These are phyloP conservation scores for Maccullochella peelii DNA, from an alignment of 2,113 vertebrate species.

Conservation along the genomic window DNA sequence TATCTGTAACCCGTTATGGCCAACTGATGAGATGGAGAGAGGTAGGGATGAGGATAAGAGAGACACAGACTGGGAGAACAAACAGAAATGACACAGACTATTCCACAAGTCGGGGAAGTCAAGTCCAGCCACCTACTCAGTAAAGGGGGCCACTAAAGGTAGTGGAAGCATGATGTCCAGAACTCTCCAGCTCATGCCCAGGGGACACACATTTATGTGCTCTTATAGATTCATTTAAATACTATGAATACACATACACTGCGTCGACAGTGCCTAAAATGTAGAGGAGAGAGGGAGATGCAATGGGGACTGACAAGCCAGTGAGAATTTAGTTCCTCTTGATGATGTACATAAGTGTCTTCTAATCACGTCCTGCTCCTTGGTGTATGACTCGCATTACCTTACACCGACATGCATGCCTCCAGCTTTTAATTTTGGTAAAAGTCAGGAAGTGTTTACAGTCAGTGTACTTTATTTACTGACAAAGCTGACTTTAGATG, in stretches of 20 bases:
- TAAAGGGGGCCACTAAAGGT: constrained; percentile 3
- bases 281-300: neutral
- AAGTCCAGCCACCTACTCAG: neutral
- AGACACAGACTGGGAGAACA: neutral
- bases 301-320: neutral
- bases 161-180: neutral
- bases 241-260: neutral
- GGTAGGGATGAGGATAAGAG: neutral
- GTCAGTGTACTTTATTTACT: neutral
- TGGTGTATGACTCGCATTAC: constrained; percentile 29
- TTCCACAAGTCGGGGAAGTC: neutral
- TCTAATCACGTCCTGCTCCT: constrained; percentile 26
- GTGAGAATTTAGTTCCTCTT: constrained; percentile 1
- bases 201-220: neutral
- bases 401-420: constrained; percentile 22
- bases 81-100: neutral
- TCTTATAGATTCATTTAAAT: constrained; percentile 1
- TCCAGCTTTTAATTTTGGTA: neutral
- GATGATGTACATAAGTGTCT: constrained; percentile 31
- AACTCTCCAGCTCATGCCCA: constrained; percentile 1
- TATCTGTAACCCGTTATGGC: neutral
- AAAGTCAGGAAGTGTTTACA: neutral
- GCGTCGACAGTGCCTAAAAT: neutral
- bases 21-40: constrained; percentile 10
- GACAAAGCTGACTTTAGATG: neutral